phyloP scores from a whole-genome alignment of 2,113 vertebrate genomes.

The Bagarius yarrelli region DNA sequence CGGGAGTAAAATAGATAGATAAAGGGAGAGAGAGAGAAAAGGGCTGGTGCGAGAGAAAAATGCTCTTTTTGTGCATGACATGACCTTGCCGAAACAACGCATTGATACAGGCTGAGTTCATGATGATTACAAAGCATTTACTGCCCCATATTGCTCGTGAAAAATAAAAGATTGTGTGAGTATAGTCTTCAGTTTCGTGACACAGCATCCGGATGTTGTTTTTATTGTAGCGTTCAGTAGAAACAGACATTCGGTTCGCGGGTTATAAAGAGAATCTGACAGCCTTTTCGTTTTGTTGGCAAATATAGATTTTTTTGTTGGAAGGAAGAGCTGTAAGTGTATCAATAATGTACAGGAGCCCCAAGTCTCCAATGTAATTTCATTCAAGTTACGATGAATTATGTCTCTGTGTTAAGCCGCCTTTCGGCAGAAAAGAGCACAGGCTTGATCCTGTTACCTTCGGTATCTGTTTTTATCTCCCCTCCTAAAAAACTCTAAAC shows the following conservation, averaged over 20 bases:
- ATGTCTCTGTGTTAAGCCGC: constrained; percentile 59
- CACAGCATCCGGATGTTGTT: constrained; percentile 22
- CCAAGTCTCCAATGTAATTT: constrained; percentile 56
- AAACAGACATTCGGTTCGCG: constrained; percentile 58
- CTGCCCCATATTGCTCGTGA: constrained; percentile 41
- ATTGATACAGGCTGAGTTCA: constrained; percentile 32
- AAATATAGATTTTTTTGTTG: constrained; percentile 59
- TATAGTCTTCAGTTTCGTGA: background rate
- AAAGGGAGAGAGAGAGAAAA: background rate
- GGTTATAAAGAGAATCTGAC: constrained; percentile 55
- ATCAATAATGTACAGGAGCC: constrained; percentile 59
- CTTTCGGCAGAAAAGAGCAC: constrained; percentile 44
- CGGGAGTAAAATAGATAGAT: constrained; percentile 7
- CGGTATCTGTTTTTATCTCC: constrained; percentile 28
- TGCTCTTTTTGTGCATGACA: constrained; percentile 48
- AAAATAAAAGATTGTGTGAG: constrained; percentile 19
- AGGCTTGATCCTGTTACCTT: constrained; percentile 33
- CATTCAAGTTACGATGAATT: constrained; percentile 51
- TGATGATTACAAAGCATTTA: constrained; percentile 40
- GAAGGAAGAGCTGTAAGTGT: constrained; percentile 55
- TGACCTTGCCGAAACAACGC: constrained; percentile 50
- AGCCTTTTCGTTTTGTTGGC: constrained; percentile 42
- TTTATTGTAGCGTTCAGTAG: constrained; percentile 35
- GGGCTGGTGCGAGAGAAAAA: background rate
- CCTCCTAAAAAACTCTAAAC: constrained; percentile 32